Evolutionary conservation across 1,140 invertebrate genomes (phyloP).

Genomic region (Papilio polytes): DNA sequence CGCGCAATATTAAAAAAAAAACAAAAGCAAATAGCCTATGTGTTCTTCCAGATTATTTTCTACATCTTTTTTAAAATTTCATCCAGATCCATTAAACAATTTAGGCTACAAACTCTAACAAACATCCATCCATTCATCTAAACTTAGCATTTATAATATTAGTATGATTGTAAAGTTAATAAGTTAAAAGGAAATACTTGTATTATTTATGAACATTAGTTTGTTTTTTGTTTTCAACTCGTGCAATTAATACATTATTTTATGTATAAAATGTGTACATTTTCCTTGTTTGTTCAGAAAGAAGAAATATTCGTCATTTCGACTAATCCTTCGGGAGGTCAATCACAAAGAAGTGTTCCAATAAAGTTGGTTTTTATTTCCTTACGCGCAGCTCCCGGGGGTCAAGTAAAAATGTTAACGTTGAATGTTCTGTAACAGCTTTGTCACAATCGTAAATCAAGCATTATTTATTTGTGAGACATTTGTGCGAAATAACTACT

Average conservation of each 20-base stretch:
- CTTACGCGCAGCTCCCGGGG: slow-evolving; percentile 9
- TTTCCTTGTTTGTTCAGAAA: neutral
- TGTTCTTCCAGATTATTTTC: too few relatives aligned
- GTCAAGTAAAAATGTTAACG: slow-evolving; percentile 34
- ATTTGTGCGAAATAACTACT: slow-evolving; percentile 10
- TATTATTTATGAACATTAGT: too few relatives aligned
- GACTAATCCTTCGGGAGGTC: neutral
- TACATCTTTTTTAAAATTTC: too few relatives aligned
- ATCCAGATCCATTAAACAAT: too few relatives aligned
- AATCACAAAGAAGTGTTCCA: slow-evolving; percentile 18
- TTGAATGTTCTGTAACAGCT: slow-evolving; percentile 28
- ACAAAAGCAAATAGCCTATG: too few relatives aligned
- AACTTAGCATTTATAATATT: too few relatives aligned
- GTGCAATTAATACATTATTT: neutral
- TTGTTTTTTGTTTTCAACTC: neutral
- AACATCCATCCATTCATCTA: too few relatives aligned
- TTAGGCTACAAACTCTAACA: too few relatives aligned
- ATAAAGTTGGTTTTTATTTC: slow-evolving; percentile 35
- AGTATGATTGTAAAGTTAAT: too few relatives aligned
- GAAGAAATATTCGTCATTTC: neutral
- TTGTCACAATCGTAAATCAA: slow-evolving; percentile 30
- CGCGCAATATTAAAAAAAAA: too few relatives aligned
- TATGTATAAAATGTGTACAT: neutral
- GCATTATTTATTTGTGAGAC: slow-evolving; percentile 27
- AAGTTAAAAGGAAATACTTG: too few relatives aligned